Evolutionary conservation across 2,113 vertebrate genomes (phyloP), one percentile per base, ranked within the genome.

Genomic region (Scartelaos histophorus): DNA sequence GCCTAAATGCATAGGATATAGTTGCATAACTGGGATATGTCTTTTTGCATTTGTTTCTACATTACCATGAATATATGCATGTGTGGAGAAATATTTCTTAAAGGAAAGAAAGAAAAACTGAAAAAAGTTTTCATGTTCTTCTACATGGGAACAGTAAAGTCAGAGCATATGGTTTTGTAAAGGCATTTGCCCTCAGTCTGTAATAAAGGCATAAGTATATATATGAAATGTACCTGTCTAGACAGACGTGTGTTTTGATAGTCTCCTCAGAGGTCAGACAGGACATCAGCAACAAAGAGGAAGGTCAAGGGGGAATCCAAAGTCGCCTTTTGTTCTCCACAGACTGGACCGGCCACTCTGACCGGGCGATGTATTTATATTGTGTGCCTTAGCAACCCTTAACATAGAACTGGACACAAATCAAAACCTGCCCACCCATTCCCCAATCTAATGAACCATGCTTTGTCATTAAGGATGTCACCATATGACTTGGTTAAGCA

Each of bases 251-350:
- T 49, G 46, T 71, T 51, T 67, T 69, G 43, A 22, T 71, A 38
- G 71, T 57, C 54, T 77, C 66, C 57, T 68, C 66, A 66, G 43
- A 43, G 22, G 73, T 57, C 64, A 57, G 57, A 74, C 43, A 53
- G 66, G 75, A 81, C 60, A 66, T 70, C 47, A 71, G 67, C 19
- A 17, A 46, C 49, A 68, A 47, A 78, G 43, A 64, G 60, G 60
- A 81, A 73, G 81, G 67, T 72, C 80, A 80, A 22, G 69, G 51
- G 43, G 70, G 76, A 80, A 66, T 61, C 57, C 17, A 73, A 75
- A 46, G 49, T 82, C 60, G 76, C 74, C 84, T 85, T 90, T 85
- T 84, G 79, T 89, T 83, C 80, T 77, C 73, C 21, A 77, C 51
- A 75, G 64, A 79, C 72, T 34, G 72, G 61, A n/a, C 71, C 35